Base-by-base conservation (phyloP, 2,797 vertebrate genomes). In the Acipenser transmontanus region DNA sequence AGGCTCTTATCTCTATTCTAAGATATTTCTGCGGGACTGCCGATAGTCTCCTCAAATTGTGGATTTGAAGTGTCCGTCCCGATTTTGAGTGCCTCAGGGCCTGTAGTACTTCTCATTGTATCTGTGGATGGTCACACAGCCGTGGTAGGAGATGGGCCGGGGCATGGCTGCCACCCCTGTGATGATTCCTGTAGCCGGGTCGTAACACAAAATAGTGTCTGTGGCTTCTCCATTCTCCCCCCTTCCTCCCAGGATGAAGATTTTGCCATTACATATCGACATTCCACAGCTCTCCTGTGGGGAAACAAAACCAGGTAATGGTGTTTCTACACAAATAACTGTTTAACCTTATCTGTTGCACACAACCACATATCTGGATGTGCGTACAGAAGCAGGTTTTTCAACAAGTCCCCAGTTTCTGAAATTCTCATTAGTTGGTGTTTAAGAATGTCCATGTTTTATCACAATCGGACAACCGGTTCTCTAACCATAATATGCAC, bases 231-330 rank as follows among this genome's bases (percentile, higher is more conserved):
- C 95, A 0, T 78, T 97, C 79, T 99, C 96, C 20, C 93, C 88
- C 79, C 95, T 89, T 76, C 97, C 97, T 10, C 97, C 97, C 54
- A 99, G 92, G 81, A 99, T 96, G 78, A 93, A 99, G 87, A 99
- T 94, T 81, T 98, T 99, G 34, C 96, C 97, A 17, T 99, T 99
- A 76, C 96, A 98, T 65, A 99, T 94, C 0, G 96, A 97, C 95
- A 99, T 97, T 71, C 97, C 96, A 70, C 96, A 98, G 74, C 96
- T 97, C 86, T 99, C 97, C 97, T 99, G 87, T 72, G 68, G 56
- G 63, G 50, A 68, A 56, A 56, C 5, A 67, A 34, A 34, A 34
- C 2, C 34, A 34, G 34, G 34, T 34, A 34, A 34, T 34, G 2
- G 34, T 4, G 4, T 34, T 34, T 34, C 34, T 34, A 34, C 34